phyloP scores from a whole-genome alignment of 2,797 vertebrate species.

The Gadopsis marmoratus region DNA sequence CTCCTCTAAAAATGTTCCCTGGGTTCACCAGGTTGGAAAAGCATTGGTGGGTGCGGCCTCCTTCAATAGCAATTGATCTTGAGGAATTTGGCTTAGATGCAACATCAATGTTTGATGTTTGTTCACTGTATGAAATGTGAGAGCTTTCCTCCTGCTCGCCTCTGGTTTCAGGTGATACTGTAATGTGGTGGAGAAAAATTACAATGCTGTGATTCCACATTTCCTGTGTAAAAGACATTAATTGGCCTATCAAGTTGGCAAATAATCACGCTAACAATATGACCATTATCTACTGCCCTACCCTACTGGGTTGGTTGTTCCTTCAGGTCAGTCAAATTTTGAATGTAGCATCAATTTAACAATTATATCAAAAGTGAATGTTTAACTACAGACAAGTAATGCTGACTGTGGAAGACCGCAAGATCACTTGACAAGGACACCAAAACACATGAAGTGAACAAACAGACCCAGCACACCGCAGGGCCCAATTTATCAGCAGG shows the following conservation, averaged over 20 bases:
- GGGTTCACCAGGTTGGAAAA: slow-evolving; percentile 41
- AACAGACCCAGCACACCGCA: slow-evolving; percentile 52
- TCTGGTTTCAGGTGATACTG: slow-evolving; percentile 54
- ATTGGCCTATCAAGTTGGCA: slow-evolving; percentile 57
- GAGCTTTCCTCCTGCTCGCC: slow-evolving; percentile 38
- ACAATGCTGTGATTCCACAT: slow-evolving; percentile 31
- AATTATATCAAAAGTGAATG: slow-evolving; percentile 24
- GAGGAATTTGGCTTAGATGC: slow-evolving; percentile 49
- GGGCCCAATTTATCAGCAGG: slow-evolving; percentile 67
- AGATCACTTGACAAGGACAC: slow-evolving; percentile 67
- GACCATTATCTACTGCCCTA: slow-evolving; percentile 55
- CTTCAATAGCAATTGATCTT: slow-evolving; percentile 49
- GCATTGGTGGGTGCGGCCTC: slow-evolving; percentile 41
- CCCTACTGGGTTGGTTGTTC: slow-evolving; percentile 30
- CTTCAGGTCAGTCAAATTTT: slow-evolving; percentile 50
- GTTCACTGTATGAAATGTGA: slow-evolving; percentile 40
- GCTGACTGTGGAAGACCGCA: slow-evolving; percentile 48
- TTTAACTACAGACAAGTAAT: slow-evolving; percentile 14
- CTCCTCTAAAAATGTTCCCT: slow-evolving; percentile 37
- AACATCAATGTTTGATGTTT: slow-evolving; percentile 37
- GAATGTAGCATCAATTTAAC: slow-evolving; percentile 23
- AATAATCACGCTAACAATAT: slow-evolving; percentile 59
- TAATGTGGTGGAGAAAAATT: slow-evolving; percentile 48
- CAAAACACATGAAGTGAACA: slow-evolving; percentile 50
- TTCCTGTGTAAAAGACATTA: slow-evolving; percentile 50